Evolutionary conservation across 1,140 invertebrate species (phyloP).

Genomic region (Papilio polytes): DNA sequence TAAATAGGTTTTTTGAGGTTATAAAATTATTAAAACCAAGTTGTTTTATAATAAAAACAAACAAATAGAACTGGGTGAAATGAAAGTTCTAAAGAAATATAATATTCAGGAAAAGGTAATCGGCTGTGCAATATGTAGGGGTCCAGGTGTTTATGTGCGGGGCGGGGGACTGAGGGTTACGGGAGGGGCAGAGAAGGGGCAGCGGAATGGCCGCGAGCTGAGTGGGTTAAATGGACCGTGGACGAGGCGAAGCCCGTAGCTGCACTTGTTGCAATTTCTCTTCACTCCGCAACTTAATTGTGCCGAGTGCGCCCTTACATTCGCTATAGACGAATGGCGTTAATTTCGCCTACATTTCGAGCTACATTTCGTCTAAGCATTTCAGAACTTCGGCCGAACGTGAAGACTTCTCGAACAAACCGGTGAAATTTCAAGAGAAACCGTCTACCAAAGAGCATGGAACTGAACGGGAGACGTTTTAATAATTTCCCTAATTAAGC

Average conservation of each 20-base stretch:
- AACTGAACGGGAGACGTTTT: conserved; percentile 70
- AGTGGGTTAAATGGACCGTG: conserved; percentile 81
- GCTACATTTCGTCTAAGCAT: conserved; percentile 80
- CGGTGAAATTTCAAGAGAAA: conserved; percentile 72
- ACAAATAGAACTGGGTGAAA: conserved; percentile 50
- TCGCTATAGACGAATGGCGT: conserved; percentile 80
- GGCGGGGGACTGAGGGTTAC: conserved; percentile 48
- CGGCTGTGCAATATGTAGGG: conserved; percentile 55
- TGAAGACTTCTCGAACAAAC: conserved; percentile 70
- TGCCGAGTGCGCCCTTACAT: conserved; percentile 75
- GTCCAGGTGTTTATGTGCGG: conserved; percentile 61
- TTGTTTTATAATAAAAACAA: neutral
- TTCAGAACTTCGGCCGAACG: conserved; percentile 71
- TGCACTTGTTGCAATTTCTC: conserved; percentile 82
- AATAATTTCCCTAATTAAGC: conserved; percentile 81
- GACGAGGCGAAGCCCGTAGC: conserved; percentile 69
- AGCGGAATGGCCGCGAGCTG: conserved; percentile 64
- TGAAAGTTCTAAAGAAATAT: conserved; percentile 31
- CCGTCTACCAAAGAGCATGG: conserved; percentile 70
- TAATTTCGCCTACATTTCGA: conserved; percentile 78
- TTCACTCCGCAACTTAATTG: conserved; percentile 79
- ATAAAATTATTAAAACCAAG: neutral
- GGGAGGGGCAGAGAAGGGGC: conserved; percentile 56
- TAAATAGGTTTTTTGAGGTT: too few relatives aligned
- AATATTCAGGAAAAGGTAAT: conserved; percentile 45